Evolutionary conservation across 2,888 invertebrate species (phyloP).

Genomic region (Mesorhabditis sp.): DNA sequence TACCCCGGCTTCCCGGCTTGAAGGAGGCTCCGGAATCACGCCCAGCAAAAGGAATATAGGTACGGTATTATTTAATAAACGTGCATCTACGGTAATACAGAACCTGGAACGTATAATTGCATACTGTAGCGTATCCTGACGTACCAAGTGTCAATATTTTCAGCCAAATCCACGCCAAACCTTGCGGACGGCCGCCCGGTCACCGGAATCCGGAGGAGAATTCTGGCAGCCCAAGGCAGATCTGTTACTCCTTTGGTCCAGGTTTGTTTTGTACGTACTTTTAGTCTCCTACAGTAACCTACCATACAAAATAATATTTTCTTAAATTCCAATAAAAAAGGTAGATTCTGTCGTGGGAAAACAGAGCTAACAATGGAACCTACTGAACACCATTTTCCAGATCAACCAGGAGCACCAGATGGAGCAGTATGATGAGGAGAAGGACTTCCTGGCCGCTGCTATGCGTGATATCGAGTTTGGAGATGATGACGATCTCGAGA

Average conservation of each 20-base stretch:
- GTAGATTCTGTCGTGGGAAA: too few species aligned
- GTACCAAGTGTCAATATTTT: not conserved
- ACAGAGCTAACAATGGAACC: too few species aligned
- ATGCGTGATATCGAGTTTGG: constrained; percentile 6
- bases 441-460: constrained; percentile 6
- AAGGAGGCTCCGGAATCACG: not conserved
- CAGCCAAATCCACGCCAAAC: constrained; percentile 2
- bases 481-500: constrained; percentile 6
- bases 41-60: not conserved
- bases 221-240: not conserved
- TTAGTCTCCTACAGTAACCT: too few species aligned
- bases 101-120: too few species aligned
- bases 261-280: too few species aligned
- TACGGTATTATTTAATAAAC: not conserved
- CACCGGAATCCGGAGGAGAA: constrained; percentile 2
- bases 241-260: not conserved
- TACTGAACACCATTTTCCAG: not conserved
- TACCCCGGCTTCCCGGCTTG: not conserved
- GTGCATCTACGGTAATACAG: too few species aligned
- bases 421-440: not conserved
- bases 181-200: constrained; percentile 2
- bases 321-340: too few species aligned
- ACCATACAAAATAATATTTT: too few species aligned
- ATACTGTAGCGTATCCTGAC: too few species aligned
- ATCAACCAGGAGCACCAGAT: not conserved